Evolutionary conservation across 1,140 invertebrate species (phyloP).

Genomic region (Platyscapa corneri): DNA sequence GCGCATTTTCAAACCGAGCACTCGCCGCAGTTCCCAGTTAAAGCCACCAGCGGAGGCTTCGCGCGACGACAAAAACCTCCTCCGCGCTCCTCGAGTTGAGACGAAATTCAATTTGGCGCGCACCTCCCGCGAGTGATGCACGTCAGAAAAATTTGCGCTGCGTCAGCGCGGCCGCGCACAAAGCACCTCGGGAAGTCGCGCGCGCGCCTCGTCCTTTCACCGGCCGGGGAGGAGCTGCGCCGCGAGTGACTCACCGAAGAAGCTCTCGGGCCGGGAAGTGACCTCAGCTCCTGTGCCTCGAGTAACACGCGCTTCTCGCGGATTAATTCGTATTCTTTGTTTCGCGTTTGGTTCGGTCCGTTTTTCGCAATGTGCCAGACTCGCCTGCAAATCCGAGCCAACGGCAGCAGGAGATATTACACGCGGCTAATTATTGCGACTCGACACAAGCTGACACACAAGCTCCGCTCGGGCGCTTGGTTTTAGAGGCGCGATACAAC

Average conservation of each 20-base stretch:
- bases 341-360: neutral
- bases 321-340: neutral
- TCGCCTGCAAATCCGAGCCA: neutral
- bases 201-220: conserved; percentile 11
- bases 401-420: too few species aligned
- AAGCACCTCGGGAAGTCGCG: neutral
- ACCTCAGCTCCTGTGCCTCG: neutral
- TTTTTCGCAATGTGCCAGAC: neutral
- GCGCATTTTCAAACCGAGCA: too few species aligned
- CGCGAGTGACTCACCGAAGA: conserved; percentile 45
- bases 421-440: too few species aligned
- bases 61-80: too few species aligned
- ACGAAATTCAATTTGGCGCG: too few species aligned
- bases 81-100: too few species aligned
- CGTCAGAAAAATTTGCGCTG: conserved; percentile 19
- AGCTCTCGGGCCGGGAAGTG: conserved; percentile 40
- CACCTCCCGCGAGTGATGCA: conserved; percentile 7
- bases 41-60: too few species aligned
- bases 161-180: conserved; percentile 28
- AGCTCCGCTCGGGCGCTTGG: too few species aligned
- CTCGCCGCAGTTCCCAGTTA: too few species aligned
- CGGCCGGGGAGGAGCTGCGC: neutral
- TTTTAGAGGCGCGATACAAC: neutral
- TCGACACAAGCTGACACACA: too few species aligned
- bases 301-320: neutral